Conservation (phyloP, 2,113 vertebrate species). For the Vidua chalybeata region DNA sequence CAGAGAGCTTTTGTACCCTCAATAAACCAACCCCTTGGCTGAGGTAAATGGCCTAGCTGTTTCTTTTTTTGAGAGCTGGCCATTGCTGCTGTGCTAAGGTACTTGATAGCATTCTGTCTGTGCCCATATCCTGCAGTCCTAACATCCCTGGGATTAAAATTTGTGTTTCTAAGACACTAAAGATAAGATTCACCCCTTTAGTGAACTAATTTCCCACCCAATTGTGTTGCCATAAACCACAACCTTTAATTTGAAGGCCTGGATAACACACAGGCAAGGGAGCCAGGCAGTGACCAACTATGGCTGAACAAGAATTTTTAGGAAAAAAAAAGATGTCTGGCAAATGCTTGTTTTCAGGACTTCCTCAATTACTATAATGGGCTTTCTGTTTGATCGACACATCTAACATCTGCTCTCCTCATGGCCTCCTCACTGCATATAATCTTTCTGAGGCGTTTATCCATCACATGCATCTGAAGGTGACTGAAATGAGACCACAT, state of each 20-base stretch:
- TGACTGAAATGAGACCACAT: accelerated
- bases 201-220: background rate
- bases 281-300: background rate
- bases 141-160: background rate
- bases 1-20: background rate
- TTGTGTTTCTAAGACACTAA: background rate
- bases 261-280: background rate
- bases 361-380: background rate
- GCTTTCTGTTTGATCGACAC: background rate
- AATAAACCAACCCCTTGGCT: background rate
- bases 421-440: background rate
- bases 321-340: accelerated
- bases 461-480: accelerated
- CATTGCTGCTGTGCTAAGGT: background rate
- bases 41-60: background rate
- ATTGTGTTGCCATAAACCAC: background rate
- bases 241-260: background rate
- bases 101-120: background rate
- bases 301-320: background rate
- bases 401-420: background rate
- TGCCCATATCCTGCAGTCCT: background rate
- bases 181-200: background rate
- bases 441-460: background rate
- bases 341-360: background rate
- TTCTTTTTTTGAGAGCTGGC: background rate